These are phyloP conservation scores for Amaurobius ferox DNA, from an alignment of 2,888 invertebrate genomes.

Conservation along the genomic window DNA sequence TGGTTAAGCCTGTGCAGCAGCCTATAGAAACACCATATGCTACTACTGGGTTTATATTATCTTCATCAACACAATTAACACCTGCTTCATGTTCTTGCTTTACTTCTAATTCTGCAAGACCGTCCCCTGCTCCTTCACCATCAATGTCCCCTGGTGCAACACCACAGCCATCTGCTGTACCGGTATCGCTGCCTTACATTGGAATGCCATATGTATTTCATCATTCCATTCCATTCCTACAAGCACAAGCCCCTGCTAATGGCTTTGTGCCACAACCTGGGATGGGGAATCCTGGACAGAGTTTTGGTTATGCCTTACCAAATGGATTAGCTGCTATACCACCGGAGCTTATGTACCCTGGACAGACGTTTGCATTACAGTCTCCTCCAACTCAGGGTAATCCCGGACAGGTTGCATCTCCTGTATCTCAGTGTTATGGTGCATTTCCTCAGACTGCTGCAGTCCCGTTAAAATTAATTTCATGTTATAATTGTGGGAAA, in stretches of 20 bases:
- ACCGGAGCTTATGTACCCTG: conserved; percentile 67
- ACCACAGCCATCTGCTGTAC: conserved; percentile 56
- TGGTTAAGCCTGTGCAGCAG: conserved; percentile 29
- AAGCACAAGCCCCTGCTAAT: conserved; percentile 56
- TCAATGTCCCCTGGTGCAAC: conserved; percentile 56
- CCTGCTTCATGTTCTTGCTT: conserved; percentile 52
- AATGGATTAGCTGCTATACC: conserved; percentile 67
- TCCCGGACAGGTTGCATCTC: conserved; percentile 44
- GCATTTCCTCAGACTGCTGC: conserved; percentile 55
- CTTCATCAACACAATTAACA: conserved; percentile 42
- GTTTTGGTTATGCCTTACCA: conserved; percentile 50
- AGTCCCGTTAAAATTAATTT: conserved; percentile 79
- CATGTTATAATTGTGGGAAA: conserved; percentile 95
- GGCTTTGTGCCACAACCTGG: conserved; percentile 66
- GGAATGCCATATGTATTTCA: conserved; percentile 69
- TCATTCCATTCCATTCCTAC: conserved; percentile 67
- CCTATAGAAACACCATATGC: conserved; percentile 36
- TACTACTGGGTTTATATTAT: conserved; percentile 34
- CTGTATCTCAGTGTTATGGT: conserved; percentile 59
- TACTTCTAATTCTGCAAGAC: conserved; percentile 59
- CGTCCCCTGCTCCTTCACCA: conserved; percentile 67
- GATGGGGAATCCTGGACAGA: conserved; percentile 50
- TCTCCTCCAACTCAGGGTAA: conserved; percentile 54
- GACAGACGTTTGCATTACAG: conserved; percentile 55
- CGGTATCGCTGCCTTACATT: conserved; percentile 63